These are phyloP conservation scores for Ceyx margarethae DNA, from an alignment of 2,113 vertebrate species.

Conservation along the genomic window DNA sequence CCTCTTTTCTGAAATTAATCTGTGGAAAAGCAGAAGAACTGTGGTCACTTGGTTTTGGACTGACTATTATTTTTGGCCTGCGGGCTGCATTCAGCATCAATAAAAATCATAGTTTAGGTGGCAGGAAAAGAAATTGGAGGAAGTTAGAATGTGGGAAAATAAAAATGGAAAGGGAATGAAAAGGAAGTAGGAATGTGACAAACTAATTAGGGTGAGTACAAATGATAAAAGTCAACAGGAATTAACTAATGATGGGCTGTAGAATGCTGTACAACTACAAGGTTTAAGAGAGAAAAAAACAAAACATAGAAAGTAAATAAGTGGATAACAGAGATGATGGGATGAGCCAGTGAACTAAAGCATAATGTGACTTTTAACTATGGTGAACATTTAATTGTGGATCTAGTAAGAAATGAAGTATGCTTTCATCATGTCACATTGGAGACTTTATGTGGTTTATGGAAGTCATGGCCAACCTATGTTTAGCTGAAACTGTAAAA, in stretches of 20 bases:
- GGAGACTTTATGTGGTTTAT: background rate
- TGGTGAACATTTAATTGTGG: constrained; percentile 1
- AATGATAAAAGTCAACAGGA: constrained; percentile 38
- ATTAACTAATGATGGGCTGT: constrained; percentile 10
- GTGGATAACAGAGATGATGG: background rate
- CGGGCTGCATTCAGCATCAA: constrained; percentile 52
- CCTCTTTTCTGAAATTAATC: constrained; percentile 71
- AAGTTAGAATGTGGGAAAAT: constrained; percentile 4
- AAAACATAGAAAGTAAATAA: background rate
- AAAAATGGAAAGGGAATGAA: constrained; percentile 7
- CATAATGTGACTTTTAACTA: background rate
- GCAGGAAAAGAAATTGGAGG: constrained; percentile 16
- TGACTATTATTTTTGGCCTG: constrained; percentile 61
- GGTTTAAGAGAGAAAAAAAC: background rate
- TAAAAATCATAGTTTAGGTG: constrained; percentile 55
- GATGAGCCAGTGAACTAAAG: constrained; percentile 13
- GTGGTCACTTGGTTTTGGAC: constrained; percentile 39
- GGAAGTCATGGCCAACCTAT: background rate
- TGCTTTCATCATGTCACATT: background rate
- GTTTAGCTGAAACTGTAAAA: background rate
- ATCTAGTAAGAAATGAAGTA: background rate
- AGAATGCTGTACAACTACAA: background rate
- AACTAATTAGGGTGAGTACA: background rate
- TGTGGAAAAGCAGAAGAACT: constrained; percentile 61
- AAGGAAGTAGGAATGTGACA: constrained; percentile 21